A percentile compares a stretch with the other conserved stretches of the same genome.
These are phyloP conservation scores for Trichechus manatus DNA, from an alignment of 2,113 vertebrate genomes.

Conservation along the genomic window DNA sequence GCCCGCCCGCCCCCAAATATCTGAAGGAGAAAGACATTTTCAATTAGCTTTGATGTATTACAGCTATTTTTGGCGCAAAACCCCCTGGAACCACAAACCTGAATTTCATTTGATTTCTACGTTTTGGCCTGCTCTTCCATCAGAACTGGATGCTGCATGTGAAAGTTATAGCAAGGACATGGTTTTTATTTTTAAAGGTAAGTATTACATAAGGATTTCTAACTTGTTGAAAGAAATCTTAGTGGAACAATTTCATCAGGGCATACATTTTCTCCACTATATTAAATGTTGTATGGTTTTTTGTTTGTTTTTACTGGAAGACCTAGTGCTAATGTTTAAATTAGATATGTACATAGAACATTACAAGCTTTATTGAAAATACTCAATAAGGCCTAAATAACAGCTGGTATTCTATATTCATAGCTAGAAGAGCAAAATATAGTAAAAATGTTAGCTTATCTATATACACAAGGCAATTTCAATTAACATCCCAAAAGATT, in stretches of 20 bases:
- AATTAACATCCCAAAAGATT: neutral
- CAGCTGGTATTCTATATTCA: neutral
- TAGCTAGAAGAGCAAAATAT: neutral
- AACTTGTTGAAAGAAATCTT: neutral
- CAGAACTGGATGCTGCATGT: slow-evolving; percentile 88
- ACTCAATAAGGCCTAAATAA: neutral
- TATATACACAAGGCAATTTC: neutral
- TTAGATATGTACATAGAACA: neutral
- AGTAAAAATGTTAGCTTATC: neutral
- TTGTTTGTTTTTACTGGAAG: neutral
- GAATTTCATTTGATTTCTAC: slow-evolving; percentile 84
- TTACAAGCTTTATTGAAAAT: neutral
- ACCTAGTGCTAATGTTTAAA: neutral
- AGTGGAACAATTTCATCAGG: neutral
- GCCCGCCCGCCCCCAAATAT: too few species aligned
- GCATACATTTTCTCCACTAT: neutral
- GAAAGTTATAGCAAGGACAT: slow-evolving; percentile 79
- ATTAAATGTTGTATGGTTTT: neutral
- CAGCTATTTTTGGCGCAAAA: slow-evolving; percentile 90
- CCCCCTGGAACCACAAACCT: slow-evolving; percentile 44
- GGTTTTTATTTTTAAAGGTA: slow-evolving; percentile 83
- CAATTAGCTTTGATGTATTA: neutral
- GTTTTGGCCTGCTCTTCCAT: slow-evolving; percentile 90
- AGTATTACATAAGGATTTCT: neutral
- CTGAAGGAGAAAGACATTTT: neutral